Base-by-base conservation (phyloP, 2,797 vertebrate genomes). In the Myripristis murdjan region DNA sequence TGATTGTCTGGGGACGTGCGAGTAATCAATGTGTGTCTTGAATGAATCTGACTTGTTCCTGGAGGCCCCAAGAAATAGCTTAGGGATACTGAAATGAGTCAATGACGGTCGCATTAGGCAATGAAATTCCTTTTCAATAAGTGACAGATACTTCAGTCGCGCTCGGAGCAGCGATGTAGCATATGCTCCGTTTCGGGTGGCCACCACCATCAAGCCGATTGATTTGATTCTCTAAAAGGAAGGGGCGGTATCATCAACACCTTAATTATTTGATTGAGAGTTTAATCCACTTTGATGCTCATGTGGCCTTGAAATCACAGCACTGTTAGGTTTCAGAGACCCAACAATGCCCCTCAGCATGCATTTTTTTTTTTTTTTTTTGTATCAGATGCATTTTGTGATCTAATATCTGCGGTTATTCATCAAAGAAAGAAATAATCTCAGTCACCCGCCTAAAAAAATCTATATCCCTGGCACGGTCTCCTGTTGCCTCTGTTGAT, bases 111-210 rank as follows among this genome's bases (percentile, higher is more conserved):
- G 18, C 64, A 81, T 83, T 61, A 72, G 58, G 54, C 64, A 59
- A 68, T 75, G 81, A 81, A 85, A 82, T 48, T 70, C 66, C 73
- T 84, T 66, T 90, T 90, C 58, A 89, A 93, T 92, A 95, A 95
- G 92, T 95, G 95, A 96, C 94, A 79, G 77, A 87, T 83, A 84
- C 88, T 92, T 91, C 86, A 89, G 64, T 90, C 77, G 87, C 16
- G 55, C 79, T 75, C 7, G 49, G 44, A 82, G 89, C 62, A 70
- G 77, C 80, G 75, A 85, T 91, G 94, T 92, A 89, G 84, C 90
- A 92, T 89, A 90, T 77, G 73, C 58, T 73, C 11, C 20, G 55
- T 73, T 80, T 77, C 44, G 62, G 91, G 88, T 90, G 82, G 67
- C 0, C 89, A 93, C 91, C 92, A 81, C 91, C 93, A 94, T 94